Evolutionary conservation across 2,797 vertebrate genomes (phyloP).

Genomic region (Apogon talboti): DNA sequence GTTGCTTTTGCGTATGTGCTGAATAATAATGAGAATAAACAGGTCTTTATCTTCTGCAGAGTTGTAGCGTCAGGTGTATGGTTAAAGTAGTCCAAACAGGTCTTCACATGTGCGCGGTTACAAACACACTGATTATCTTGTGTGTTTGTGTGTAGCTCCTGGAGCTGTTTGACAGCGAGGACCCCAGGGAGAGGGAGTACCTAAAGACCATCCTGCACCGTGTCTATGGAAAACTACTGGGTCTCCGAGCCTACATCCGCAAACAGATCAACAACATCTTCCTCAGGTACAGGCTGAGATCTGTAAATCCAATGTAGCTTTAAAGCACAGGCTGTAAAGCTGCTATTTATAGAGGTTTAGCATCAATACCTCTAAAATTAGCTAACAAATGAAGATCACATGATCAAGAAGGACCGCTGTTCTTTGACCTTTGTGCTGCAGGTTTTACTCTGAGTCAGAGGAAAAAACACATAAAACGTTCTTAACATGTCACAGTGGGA

Average conservation of each 20-base stretch:
- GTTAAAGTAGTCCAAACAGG: not conserved
- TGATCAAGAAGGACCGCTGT: not conserved
- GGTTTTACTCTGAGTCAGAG: not conserved
- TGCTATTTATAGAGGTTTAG: constrained; percentile 16
- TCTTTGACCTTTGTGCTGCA: not conserved
- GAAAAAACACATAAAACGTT: not conserved
- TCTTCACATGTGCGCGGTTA: not conserved
- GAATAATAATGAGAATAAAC: no score
- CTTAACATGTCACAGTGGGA: no score
- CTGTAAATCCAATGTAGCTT: not conserved
- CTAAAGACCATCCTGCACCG: constrained; percentile 95
- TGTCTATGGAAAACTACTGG: constrained; percentile 94
- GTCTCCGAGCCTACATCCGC: constrained; percentile 92
- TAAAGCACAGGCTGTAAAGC: constrained; percentile 14
- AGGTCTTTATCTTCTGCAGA: no score
- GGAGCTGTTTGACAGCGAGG: constrained; percentile 94
- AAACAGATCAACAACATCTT: constrained; percentile 98
- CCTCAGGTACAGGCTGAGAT: constrained; percentile 83
- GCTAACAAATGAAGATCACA: constrained; percentile 6
- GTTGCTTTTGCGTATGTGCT: no score
- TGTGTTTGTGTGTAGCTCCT: constrained; percentile 81
- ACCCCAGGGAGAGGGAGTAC: constrained; percentile 93
- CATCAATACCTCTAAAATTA: constrained; percentile 34
- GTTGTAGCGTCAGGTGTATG: not conserved
- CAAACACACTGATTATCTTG: constrained; percentile 15